phyloP scores from a whole-genome alignment of 2,888 invertebrate species.

The Automeris io region DNA sequence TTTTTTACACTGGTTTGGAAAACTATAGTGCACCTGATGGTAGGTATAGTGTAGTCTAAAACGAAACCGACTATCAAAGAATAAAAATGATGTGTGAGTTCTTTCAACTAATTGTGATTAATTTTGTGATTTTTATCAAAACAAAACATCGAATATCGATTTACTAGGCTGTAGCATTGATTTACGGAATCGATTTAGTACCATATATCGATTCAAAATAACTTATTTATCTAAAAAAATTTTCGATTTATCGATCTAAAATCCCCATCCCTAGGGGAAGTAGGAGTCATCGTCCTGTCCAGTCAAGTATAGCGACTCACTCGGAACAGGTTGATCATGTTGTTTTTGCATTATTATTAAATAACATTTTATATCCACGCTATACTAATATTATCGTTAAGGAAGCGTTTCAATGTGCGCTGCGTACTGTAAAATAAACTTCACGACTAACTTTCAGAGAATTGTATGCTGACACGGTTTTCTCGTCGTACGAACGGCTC shows the following conservation, averaged over 20 bases:
- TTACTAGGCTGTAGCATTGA: too few relatives aligned
- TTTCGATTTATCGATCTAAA: conserved; percentile 25
- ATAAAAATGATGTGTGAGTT: too few relatives aligned
- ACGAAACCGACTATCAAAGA: too few relatives aligned
- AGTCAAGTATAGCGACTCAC: conserved; percentile 48
- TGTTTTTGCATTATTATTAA: conserved; percentile 69
- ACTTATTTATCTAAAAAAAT: too few relatives aligned
- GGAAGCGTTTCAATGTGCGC: conserved; percentile 23
- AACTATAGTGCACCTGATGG: too few relatives aligned
- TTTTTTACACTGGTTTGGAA: too few relatives aligned
- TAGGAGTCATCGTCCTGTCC: conserved; percentile 62
- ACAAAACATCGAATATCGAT: too few relatives aligned
- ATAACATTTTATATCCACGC: conserved; percentile 38
- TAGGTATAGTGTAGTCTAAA: too few relatives aligned
- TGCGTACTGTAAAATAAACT: conserved; percentile 6
- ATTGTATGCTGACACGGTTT: background rate
- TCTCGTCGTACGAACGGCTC: background rate
- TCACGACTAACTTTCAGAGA: background rate
- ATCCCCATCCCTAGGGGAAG: conserved; percentile 20
- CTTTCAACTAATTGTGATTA: too few relatives aligned
- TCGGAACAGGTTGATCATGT: conserved; percentile 53
- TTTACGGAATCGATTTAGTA: too few relatives aligned
- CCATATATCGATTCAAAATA: too few relatives aligned
- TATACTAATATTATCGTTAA: conserved; percentile 16
- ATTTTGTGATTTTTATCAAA: too few relatives aligned